phyloP scores from a whole-genome alignment of 2,113 vertebrate species.

The Oenanthe oenanthe region DNA sequence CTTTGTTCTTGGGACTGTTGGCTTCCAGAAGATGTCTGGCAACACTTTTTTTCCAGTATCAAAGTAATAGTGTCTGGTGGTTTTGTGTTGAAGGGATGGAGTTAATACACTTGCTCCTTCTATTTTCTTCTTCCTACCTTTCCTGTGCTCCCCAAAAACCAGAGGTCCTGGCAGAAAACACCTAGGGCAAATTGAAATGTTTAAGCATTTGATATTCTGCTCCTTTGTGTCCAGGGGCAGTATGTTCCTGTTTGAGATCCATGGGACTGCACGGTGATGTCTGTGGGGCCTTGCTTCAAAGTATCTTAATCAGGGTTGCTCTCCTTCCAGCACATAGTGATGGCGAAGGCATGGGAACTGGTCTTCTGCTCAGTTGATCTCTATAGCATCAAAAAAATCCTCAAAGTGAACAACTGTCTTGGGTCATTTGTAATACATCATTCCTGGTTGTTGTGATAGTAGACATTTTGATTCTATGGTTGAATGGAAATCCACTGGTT shows the following conservation, averaged over 20 bases:
- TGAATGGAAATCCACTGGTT: background rate
- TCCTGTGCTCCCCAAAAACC: background rate
- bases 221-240: background rate
- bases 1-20: background rate
- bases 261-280: background rate
- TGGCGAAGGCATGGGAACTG: background rate
- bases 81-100: background rate
- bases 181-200: background rate
- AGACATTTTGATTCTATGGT: background rate
- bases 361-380: background rate
- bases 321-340: background rate
- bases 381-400: background rate
- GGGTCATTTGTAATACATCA: background rate
- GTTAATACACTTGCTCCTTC: background rate
- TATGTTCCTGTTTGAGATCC: background rate
- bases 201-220: background rate
- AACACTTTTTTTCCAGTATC: background rate
- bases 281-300: background rate
- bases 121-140: background rate
- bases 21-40: background rate
- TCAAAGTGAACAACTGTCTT: background rate
- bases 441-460: background rate
- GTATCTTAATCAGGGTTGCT: rapidly evolving
- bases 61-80: background rate
- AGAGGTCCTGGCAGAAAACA: background rate